Percentiles rank a stretch among this genome's conserved stretches.
These are phyloP conservation scores for Antrozous pallidus DNA, from an alignment of 2,797 vertebrate species.

Conservation along the genomic window DNA sequence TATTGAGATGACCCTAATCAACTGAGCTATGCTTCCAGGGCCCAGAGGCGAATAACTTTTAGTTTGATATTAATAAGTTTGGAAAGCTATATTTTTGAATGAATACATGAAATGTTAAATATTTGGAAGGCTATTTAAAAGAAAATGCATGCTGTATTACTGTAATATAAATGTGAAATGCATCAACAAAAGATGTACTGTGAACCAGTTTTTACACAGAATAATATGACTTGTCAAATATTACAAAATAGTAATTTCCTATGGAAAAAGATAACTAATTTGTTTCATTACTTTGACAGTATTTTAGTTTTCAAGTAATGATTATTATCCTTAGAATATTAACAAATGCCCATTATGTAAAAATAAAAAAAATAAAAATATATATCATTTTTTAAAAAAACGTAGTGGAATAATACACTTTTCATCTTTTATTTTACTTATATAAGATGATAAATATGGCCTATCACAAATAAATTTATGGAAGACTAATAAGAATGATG, in stretches of 20 bases:
- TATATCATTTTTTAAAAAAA: not conserved
- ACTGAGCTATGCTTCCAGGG: not conserved
- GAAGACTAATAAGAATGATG: not conserved
- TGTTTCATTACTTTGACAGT: slow-evolving; percentile 54
- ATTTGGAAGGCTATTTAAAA: not conserved
- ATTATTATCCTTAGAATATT: slow-evolving; percentile 13
- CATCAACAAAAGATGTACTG: not conserved
- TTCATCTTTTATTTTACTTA: slow-evolving; percentile 9
- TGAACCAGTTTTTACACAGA: not conserved
- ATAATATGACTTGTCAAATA: slow-evolving; percentile 9
- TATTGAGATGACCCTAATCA: not conserved
- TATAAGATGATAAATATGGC: not conserved
- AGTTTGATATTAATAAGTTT: slow-evolving; percentile 32
- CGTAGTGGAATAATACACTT: not conserved
- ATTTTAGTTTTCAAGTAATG: not conserved
- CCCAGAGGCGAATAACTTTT: not conserved
- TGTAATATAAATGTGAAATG: slow-evolving; percentile 19
- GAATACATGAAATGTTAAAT: slow-evolving; percentile 44
- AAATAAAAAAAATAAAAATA: not conserved
- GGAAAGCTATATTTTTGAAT: slow-evolving; percentile 4
- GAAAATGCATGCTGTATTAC: not conserved
- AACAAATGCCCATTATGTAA: not conserved
- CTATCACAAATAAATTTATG: not conserved
- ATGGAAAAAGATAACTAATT: not conserved
- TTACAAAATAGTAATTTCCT: not conserved